A percentile compares a stretch with the other conserved stretches of the same genome.
phyloP scores from a whole-genome alignment of 2,888 invertebrate species.

The Hydrotaea cyrtoneurina region DNA sequence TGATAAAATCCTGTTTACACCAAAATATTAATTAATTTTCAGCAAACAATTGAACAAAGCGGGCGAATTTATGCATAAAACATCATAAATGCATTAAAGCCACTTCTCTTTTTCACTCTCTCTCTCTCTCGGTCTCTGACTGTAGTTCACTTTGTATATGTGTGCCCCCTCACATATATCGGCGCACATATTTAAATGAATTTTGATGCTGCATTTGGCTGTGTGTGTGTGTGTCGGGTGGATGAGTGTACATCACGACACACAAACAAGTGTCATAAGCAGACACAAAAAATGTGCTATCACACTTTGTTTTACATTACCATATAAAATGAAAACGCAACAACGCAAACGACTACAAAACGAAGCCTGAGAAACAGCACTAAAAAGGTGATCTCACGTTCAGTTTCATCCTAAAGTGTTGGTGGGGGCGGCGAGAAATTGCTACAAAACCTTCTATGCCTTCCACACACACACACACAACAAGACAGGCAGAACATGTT shows the following conservation, averaged over 20 bases:
- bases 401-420: neutral
- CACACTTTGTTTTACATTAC: constrained; percentile 65
- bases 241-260: neutral
- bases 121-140: neutral
- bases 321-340: constrained; percentile 59
- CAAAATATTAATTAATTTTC: constrained; percentile 65
- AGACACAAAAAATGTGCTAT: constrained; percentile 58
- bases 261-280: constrained; percentile 62
- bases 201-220: neutral
- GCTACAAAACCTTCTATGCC: neutral
- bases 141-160: neutral
- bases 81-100: constrained; percentile 54
- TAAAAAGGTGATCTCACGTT: constrained; percentile 65
- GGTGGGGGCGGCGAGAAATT: neutral
- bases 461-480: neutral
- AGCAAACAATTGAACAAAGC: constrained; percentile 66
- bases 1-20: constrained; percentile 15
- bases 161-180: neutral
- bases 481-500: neutral
- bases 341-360: constrained; percentile 27
- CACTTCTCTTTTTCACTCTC: neutral
- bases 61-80: constrained; percentile 53
- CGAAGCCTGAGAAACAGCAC: constrained; percentile 41
- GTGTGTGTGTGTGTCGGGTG: neutral
- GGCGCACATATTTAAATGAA: constrained; percentile 23